These are phyloP conservation scores for Manacus vitellinus DNA, from an alignment of 2,113 vertebrate species.

Conservation along the genomic window DNA sequence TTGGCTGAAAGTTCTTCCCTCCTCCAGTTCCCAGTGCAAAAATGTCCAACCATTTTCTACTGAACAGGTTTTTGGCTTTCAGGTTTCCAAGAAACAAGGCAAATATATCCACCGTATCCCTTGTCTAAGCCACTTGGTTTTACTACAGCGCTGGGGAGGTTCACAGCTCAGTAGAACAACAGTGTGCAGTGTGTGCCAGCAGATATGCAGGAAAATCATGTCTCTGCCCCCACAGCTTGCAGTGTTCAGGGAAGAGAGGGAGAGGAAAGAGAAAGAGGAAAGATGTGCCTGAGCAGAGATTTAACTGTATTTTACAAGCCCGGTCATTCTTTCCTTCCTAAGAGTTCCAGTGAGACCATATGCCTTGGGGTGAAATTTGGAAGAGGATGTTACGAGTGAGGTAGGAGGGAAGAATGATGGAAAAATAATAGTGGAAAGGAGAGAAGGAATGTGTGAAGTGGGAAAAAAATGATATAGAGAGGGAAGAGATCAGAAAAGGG, in stretches of 20 bases:
- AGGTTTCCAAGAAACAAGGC: slow-evolving; percentile 61
- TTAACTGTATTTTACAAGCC: not conserved
- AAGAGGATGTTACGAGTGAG: not conserved
- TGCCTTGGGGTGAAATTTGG: not conserved
- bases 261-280: not conserved
- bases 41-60: slow-evolving; percentile 26
- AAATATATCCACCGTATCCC: slow-evolving; percentile 4
- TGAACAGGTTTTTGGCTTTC: slow-evolving; percentile 39
- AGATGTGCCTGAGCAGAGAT: not conserved
- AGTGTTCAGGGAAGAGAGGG: not conserved
- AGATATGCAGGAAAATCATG: not conserved
- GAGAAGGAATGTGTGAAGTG: not conserved
- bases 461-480: not conserved
- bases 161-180: not conserved
- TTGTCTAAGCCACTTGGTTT: slow-evolving; percentile 3
- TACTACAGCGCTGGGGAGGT: not conserved
- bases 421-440: not conserved
- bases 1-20: slow-evolving; percentile 36
- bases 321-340: not conserved
- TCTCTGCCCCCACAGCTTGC: not conserved
- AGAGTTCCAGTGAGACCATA: not conserved
- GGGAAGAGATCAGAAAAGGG: not conserved
- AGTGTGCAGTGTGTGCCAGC: not conserved
- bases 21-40: slow-evolving; percentile 20
- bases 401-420: not conserved